Evolutionary conservation across 2,113 vertebrate genomes (phyloP).

Genomic region (Cyphotilapia sp.): DNA sequence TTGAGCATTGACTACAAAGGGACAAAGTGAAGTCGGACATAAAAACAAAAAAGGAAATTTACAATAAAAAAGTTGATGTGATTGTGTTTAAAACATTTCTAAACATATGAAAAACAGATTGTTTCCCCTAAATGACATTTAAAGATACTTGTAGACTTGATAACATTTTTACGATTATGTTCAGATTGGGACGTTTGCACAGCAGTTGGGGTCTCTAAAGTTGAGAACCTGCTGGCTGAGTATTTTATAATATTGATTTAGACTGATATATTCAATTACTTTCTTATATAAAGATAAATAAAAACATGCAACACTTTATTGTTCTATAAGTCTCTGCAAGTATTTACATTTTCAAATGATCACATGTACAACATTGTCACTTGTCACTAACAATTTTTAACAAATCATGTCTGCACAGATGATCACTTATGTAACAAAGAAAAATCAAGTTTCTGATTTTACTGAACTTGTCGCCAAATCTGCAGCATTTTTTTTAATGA

Average conservation of each 20-base stretch:
- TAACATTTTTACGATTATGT: not conserved
- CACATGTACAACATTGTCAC: not conserved
- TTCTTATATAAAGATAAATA: not conserved
- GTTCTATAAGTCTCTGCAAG: not conserved
- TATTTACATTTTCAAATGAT: not conserved
- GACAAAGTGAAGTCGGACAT: not conserved
- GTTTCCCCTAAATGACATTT: not conserved
- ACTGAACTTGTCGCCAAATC: not conserved
- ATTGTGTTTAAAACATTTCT: not conserved
- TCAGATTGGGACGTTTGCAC: not conserved
- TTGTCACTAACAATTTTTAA: not conserved
- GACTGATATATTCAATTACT: not conserved
- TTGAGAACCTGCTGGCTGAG: not conserved
- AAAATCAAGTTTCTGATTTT: not conserved
- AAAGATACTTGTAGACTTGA: not conserved
- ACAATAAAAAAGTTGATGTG: not conserved
- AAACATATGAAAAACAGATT: not conserved
- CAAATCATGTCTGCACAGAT: not conserved
- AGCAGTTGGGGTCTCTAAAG: not conserved
- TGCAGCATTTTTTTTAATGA: accelerated
- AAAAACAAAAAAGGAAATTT: not conserved
- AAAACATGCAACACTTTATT: not conserved
- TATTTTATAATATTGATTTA: not conserved
- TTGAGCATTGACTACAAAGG: not conserved
- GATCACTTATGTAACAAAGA: not conserved